Base-by-base conservation (phyloP, 2,888 invertebrate species). In the Cinara cedri region DNA sequence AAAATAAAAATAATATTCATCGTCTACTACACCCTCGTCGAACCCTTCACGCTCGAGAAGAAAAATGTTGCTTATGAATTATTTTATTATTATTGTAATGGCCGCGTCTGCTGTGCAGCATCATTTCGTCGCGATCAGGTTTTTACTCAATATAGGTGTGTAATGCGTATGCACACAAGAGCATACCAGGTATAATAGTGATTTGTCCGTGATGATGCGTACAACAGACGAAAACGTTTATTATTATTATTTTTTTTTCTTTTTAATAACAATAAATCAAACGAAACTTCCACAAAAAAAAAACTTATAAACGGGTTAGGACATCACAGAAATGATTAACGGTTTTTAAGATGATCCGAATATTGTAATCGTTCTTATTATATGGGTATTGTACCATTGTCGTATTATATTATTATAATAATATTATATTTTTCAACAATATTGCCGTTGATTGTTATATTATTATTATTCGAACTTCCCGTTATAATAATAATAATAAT, bases 191-290 rank as follows among this genome's bases (percentile, higher is more conserved):
- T 51, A 16, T 54, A 34, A 21, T 71, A 57, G 57, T 44, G 71
- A 72, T 72, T 71, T 57, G 71, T 72, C 24, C 44, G 55, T 21
- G 16, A 71, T 44, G 44, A 72, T 44, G n/a, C 10, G 65, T 65
- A 44, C 16, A 70, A 54, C 54, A 21, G 54, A 70, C 54, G 14
- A 54, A 70, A 55, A n/a, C 42, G 19, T 44, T 65, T 34, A 4
- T 34, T 34, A n/a, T n/a, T n/a, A n/a, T 34, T 34, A 4, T 34
- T 34, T 34, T 34, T 34, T 55, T 21, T 6, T 44, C 14, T 49
- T 71, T 60, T 60, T 60, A 46, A 72, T 49, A 62, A 60, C 60
- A 49, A 72, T 72, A 49, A 62, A 72, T 72, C 72, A 72, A 72
- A 72, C 24, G 26, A n/a, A 49, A 62, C 0, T 11, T 57, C n/a